Percentiles rank a stretch among this genome's conserved stretches.
Evolutionary conservation across 2,888 invertebrate species (phyloP).

Genomic region (Buathra laborator): DNA sequence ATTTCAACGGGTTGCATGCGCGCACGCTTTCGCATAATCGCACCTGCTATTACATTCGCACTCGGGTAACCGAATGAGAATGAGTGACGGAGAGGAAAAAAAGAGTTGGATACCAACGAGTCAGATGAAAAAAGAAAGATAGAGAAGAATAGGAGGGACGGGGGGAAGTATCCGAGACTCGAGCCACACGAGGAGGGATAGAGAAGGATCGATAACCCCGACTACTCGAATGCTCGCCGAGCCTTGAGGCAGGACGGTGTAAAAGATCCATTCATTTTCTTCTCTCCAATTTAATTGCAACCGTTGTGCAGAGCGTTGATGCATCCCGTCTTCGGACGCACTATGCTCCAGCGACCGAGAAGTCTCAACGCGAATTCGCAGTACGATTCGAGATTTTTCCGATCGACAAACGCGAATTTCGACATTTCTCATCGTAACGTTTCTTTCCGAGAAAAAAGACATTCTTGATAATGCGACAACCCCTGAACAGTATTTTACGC

Average conservation of each 20-base stretch:
- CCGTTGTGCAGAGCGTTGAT: neutral
- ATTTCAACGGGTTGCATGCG: slow-evolving; percentile 79
- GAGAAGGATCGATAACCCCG: slow-evolving; percentile 72
- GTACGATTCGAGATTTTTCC: neutral
- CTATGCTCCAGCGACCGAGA: slow-evolving; percentile 30
- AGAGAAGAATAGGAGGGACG: slow-evolving; percentile 16
- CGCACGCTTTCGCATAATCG: slow-evolving; percentile 79
- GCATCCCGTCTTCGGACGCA: slow-evolving; percentile 1
- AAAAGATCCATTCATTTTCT: slow-evolving; percentile 72
- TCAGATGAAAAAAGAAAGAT: slow-evolving; percentile 24
- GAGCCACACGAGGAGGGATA: slow-evolving; percentile 45
- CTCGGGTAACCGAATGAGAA: slow-evolving; percentile 58
- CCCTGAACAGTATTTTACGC: too few species aligned
- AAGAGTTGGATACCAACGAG: slow-evolving; percentile 38
- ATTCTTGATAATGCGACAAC: too few species aligned
- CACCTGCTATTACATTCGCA: slow-evolving; percentile 79
- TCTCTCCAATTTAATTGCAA: slow-evolving; percentile 49
- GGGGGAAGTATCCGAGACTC: slow-evolving; percentile 30
- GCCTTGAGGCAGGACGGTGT: slow-evolving; percentile 65
- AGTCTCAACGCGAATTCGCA: neutral
- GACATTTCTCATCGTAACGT: too few species aligned
- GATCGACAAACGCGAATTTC: neutral
- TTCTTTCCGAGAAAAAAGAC: too few species aligned
- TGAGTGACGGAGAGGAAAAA: slow-evolving; percentile 43
- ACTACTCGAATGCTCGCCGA: slow-evolving; percentile 55